Evolutionary conservation across 2,888 invertebrate genomes (phyloP).

Genomic region (Drosophila setosimentum): DNA sequence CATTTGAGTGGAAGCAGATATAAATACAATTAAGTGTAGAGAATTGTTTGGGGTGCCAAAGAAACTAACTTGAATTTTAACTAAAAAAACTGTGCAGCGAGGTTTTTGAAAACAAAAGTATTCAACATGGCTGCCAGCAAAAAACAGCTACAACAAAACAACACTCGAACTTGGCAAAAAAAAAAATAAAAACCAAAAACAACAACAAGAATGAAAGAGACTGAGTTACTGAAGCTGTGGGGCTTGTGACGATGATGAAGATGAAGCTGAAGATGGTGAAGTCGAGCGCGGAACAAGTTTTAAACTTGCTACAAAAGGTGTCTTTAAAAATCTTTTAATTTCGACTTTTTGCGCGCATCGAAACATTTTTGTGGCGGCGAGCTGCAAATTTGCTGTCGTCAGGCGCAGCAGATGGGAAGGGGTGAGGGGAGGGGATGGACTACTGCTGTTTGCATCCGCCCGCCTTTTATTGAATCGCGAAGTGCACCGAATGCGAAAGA

Average conservation of each 20-base stretch:
- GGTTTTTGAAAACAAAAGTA: conserved; percentile 77
- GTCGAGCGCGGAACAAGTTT: conserved; percentile 77
- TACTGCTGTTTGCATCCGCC: conserved; percentile 74
- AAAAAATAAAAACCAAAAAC: conserved; percentile 18
- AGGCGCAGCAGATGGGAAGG: conserved; percentile 18
- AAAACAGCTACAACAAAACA: conserved; percentile 57
- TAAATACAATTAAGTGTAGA: conserved; percentile 11
- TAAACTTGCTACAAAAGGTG: conserved; percentile 80
- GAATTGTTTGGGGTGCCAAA: conserved; percentile 36
- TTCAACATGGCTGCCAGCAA: conserved; percentile 81
- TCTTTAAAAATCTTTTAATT: conserved; percentile 83
- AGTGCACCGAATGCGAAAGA: conserved; percentile 82
- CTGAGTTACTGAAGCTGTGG: conserved; percentile 32
- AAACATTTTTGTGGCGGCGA: conserved; percentile 35
- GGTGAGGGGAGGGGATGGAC: neutral
- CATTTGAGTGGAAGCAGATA: conserved; percentile 30
- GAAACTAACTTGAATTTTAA: conserved; percentile 66
- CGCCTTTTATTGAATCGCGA: conserved; percentile 85
- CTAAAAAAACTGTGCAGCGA: conserved; percentile 42
- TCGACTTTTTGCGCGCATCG: conserved; percentile 61
- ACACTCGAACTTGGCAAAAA: conserved; percentile 40
- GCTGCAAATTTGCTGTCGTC: conserved; percentile 82
- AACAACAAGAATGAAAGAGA: conserved; percentile 36
- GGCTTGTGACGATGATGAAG: conserved; percentile 45
- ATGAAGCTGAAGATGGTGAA: conserved; percentile 65